Percentiles rank a stretch among this genome's conserved stretches.
phyloP scores from a whole-genome alignment of 1,140 invertebrate species.

The Aradophagus sp. region DNA sequence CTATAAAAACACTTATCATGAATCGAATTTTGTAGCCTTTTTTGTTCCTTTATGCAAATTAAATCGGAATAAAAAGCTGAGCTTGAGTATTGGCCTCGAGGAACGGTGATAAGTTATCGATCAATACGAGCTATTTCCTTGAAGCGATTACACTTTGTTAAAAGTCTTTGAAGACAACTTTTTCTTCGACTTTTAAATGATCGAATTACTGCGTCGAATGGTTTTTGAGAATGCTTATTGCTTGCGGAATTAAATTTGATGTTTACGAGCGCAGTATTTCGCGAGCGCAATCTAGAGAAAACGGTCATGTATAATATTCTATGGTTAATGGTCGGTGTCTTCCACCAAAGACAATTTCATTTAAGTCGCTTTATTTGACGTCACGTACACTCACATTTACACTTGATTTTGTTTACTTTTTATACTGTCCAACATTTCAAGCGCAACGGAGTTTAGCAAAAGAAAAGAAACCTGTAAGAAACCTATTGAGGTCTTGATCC shows the following conservation, averaged over 20 bases:
- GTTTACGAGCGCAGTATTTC: constrained; percentile 8
- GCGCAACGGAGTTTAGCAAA: too few relatives aligned
- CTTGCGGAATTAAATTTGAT: too few relatives aligned
- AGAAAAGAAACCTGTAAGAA: too few relatives aligned
- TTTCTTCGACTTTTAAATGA: constrained; percentile 40
- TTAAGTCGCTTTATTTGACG: too few relatives aligned
- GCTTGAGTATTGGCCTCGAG: constrained; percentile 42
- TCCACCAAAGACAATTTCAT: constrained; percentile 11
- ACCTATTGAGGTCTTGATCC: too few relatives aligned
- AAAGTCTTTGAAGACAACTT: constrained; percentile 48
- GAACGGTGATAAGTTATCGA: constrained; percentile 61
- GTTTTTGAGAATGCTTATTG: constrained; percentile 48
- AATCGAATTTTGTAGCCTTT: too few relatives aligned
- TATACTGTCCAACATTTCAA: too few relatives aligned
- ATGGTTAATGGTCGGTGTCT: constrained; percentile 45
- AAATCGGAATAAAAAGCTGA: constrained; percentile 43
- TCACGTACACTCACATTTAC: too few relatives aligned
- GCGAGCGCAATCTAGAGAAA: constrained; percentile 4
- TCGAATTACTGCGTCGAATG: constrained; percentile 25
- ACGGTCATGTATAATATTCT: constrained; percentile 50
- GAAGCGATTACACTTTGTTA: constrained; percentile 57
- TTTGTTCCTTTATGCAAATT: too few relatives aligned
- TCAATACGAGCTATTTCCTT: constrained; percentile 50
- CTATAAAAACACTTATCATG: too few relatives aligned
- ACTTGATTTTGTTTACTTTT: too few relatives aligned